Evolutionary conservation across 2,797 vertebrate genomes (phyloP), one percentile per base, ranked within the genome.

Genomic region (Galago senegalensis): DNA sequence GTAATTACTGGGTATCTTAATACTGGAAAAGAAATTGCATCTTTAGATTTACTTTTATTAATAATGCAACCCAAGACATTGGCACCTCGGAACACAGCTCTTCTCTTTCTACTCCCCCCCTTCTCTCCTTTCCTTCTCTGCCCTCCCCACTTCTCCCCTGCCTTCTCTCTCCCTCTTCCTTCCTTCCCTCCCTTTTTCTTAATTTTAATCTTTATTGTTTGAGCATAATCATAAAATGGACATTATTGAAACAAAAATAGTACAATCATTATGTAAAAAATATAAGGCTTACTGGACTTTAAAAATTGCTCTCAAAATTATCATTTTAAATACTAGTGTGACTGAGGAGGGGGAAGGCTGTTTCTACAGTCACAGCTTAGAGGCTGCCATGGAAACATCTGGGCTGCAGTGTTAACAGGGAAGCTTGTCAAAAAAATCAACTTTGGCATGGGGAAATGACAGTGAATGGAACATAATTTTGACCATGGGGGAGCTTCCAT

Each of bases 31-130:
- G 81, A 92, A 96, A 97, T 93, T 96, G 87, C 70, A 96, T 93
- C 84, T 96, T 96, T 95, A 86, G 85, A 95, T 97, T 97, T 96
- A 95, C 94, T 97, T 96, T 95, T 65, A 95, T 93, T 97, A 96
- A 95, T 97, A 95, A 91, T 70, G 43, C 37, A 70, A 91, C 77
- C 43, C 37, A 72, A 95, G 84, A 83, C 43, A 12, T 13, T 14
- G n/a, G 43, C 37, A 69, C 65, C 37, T 43, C 37, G n/a, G 60
- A 95, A 46, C 5, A 29, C 4, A 53, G 58, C 43, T 46, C 43
- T 67, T 37, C 17, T 75, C 10, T 58, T 63, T 60, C 63, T 31
- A 13, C 23, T 40, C n/a, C 17, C 34, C 17, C 79, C 61, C 46
- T 53, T 16, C 11, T 58, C 34, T 23, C 4, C 34, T 37, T 69